Conservation (phyloP, 2,113 vertebrate species). For the Platichthys stellatus region DNA sequence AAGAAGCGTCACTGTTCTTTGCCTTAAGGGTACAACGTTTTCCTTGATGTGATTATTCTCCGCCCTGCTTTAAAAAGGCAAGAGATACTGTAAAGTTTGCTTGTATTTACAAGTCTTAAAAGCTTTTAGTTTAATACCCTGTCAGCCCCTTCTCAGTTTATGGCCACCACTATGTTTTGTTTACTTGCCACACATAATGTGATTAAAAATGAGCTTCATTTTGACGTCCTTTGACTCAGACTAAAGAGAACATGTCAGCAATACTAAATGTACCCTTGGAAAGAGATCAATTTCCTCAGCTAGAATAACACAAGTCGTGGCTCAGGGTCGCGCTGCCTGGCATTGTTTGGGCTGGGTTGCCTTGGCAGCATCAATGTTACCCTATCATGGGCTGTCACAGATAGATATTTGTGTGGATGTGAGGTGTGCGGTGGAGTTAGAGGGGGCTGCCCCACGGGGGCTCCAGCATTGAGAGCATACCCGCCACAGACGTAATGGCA, state of each 20-base stretch:
- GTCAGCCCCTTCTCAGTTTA: constrained; percentile 22
- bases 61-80: constrained; percentile 4
- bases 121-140: constrained; percentile 41
- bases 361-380: constrained; percentile 68
- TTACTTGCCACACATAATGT: not conserved
- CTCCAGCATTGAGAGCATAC: not conserved
- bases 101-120: constrained; percentile 35
- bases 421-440: not conserved
- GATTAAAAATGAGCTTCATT: constrained; percentile 16
- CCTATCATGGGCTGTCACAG: constrained; percentile 45
- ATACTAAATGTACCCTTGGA: constrained; percentile 42
- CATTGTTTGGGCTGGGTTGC: constrained; percentile 65
- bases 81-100: not conserved
- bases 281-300: constrained; percentile 57
- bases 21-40: not conserved
- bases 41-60: not conserved
- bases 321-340: constrained; percentile 49
- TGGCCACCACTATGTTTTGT: constrained; percentile 43
- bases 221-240: too few species aligned
- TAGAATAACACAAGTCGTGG: constrained; percentile 52
- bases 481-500: too few species aligned
- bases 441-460: not conserved
- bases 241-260: constrained; percentile 17
- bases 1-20: too few species aligned
- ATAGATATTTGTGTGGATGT: constrained; percentile 57